These are phyloP conservation scores for Malurus splendens DNA, from an alignment of 2,797 vertebrate genomes.

Conservation along the genomic window DNA sequence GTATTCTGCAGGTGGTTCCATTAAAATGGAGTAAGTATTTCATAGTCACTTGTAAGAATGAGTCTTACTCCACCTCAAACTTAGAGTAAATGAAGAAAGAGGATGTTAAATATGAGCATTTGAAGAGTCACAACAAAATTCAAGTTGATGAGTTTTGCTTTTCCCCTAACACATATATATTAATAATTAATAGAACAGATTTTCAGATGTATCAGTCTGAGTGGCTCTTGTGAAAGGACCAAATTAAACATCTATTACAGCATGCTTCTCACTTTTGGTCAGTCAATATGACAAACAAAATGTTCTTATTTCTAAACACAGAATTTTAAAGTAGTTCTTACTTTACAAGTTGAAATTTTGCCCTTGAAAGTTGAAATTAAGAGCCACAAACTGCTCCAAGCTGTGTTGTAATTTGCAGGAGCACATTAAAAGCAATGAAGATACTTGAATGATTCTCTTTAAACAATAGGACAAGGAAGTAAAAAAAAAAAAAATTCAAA, in stretches of 20 bases:
- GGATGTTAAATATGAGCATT: background rate
- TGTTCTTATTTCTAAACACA: background rate
- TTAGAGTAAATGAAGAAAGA: background rate
- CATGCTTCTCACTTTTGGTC: background rate
- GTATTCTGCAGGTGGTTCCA: background rate
- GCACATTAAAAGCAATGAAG: background rate
- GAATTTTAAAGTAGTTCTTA: background rate
- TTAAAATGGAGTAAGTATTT: background rate
- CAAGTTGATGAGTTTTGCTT: background rate
- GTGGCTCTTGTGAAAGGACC: background rate
- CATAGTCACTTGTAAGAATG: background rate
- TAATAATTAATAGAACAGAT: background rate
- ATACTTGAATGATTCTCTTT: background rate
- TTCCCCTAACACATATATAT: background rate
- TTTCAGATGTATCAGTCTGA: background rate
- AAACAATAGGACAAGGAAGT: background rate
- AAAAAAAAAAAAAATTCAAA: background rate
- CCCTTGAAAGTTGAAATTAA: background rate
- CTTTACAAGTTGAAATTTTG: background rate
- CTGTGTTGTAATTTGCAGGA: background rate
- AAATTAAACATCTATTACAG: background rate
- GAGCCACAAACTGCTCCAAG: background rate
- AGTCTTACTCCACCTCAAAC: background rate
- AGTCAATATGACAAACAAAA: background rate
- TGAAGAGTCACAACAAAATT: background rate